Conservation (phyloP, 2,113 vertebrate genomes). For the Callorhinus ursinus region DNA sequence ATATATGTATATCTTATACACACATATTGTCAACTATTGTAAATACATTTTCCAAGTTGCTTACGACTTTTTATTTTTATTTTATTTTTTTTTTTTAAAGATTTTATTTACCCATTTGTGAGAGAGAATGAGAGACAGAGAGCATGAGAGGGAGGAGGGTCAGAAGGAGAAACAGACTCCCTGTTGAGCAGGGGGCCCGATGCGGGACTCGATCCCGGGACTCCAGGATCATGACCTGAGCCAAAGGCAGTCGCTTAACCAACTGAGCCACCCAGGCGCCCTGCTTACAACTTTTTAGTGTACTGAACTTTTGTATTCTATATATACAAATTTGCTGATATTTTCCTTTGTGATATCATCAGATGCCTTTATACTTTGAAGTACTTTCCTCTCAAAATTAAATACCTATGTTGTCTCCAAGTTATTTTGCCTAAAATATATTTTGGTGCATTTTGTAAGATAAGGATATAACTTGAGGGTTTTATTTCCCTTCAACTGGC, state of each 20-base stretch:
- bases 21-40: not conserved
- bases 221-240: too few relatives aligned
- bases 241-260: too few relatives aligned
- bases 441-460: not conserved
- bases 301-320: not conserved
- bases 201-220: too few relatives aligned
- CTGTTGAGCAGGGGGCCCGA: too few relatives aligned
- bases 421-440: not conserved
- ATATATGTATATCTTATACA: too few relatives aligned
- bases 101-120: too few relatives aligned
- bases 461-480: not conserved
- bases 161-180: too few relatives aligned
- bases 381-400: not conserved
- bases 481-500: not conserved
- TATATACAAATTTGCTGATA: not conserved
- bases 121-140: too few relatives aligned
- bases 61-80: not conserved
- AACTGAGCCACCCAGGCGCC: too few relatives aligned
- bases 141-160: too few relatives aligned
- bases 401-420: not conserved
- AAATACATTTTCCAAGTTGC: not conserved
- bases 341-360: not conserved
- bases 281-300: not conserved
- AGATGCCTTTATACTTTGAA: conserved; percentile 24
- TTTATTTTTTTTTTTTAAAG: too few relatives aligned